A percentile compares a stretch with the other conserved stretches of the same genome.
Evolutionary conservation across 2,113 vertebrate species (phyloP).

Genomic region (Nanorana parkeri): DNA sequence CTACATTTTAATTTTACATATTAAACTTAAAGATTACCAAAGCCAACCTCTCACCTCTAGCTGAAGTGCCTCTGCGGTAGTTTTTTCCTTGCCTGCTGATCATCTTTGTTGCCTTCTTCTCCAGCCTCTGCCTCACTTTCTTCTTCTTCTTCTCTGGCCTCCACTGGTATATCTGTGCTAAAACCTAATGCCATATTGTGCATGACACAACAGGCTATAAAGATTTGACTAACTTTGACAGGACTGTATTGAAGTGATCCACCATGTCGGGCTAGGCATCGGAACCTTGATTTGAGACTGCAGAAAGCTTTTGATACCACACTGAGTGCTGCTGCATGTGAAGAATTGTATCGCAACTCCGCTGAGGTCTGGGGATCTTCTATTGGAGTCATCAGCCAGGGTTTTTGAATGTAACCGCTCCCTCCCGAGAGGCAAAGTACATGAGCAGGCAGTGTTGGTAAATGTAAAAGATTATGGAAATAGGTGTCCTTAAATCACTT

Average conservation of each 20-base stretch:
- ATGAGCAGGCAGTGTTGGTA: neutral
- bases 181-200: conserved; percentile 4
- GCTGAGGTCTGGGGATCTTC: conserved; percentile 15
- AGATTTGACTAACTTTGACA: neutral
- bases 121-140: neutral
- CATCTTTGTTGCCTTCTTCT: conserved; percentile 17
- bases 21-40: no score
- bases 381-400: conserved; percentile 39
- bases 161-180: neutral
- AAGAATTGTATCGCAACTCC: conserved; percentile 22
- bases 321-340: neutral
- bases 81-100: neutral
- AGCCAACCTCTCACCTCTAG: conserved; percentile 1
- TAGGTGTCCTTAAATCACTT: no score
- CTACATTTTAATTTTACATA: no score
- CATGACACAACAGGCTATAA: conserved; percentile 20
- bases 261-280: neutral
- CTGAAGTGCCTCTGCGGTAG: neutral
- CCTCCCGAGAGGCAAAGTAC: neutral
- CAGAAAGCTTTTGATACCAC: neutral
- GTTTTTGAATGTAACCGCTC: conserved; percentile 10
- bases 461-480: neutral
- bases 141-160: conserved; percentile 15
- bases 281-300: neutral
- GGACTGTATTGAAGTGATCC: conserved; percentile 35